Evolutionary conservation across 2,113 vertebrate genomes (phyloP).

Genomic region (Oryzias curvinotus): DNA sequence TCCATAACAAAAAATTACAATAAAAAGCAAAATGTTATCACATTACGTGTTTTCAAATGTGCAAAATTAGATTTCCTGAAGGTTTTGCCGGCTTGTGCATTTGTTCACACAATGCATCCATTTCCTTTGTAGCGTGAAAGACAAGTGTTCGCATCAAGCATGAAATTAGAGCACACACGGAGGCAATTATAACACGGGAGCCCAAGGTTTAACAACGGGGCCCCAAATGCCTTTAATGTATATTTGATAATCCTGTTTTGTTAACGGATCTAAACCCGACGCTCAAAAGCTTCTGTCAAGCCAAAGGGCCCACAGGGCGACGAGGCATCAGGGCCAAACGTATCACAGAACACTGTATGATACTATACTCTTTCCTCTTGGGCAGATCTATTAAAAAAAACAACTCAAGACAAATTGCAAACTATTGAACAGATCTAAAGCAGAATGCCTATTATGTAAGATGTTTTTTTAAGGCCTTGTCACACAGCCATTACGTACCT

Average conservation of each 20-base stretch:
- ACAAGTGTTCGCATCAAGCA: conserved; percentile 45
- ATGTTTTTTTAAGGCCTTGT: too few species aligned
- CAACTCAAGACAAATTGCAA: too few species aligned
- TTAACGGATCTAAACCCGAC: conserved; percentile 32
- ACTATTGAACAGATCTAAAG: too few species aligned
- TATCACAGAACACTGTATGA: conserved; percentile 22
- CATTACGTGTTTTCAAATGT: conserved; percentile 31
- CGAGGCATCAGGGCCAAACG: conserved; percentile 21
- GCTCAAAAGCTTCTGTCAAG: conserved; percentile 48
- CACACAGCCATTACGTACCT: too few species aligned
- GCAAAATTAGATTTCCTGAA: conserved; percentile 21
- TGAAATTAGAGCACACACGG: conserved; percentile 41
- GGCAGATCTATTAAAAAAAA: too few species aligned
- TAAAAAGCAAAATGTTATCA: conserved; percentile 3
- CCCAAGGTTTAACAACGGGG: conserved; percentile 23
- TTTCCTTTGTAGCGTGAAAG: conserved; percentile 32
- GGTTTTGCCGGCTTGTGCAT: conserved; percentile 1
- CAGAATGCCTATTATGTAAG: too few species aligned
- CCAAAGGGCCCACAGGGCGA: conserved; percentile 32
- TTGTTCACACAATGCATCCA: conserved; percentile 22
- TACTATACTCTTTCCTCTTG: neutral
- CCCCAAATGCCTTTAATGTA: conserved; percentile 46
- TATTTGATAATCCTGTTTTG: conserved; percentile 58
- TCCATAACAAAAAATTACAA: conserved; percentile 12
- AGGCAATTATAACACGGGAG: conserved; percentile 45